Conservation (phyloP, 2,888 invertebrate genomes). For the Ommatoiulus sabulosus region DNA sequence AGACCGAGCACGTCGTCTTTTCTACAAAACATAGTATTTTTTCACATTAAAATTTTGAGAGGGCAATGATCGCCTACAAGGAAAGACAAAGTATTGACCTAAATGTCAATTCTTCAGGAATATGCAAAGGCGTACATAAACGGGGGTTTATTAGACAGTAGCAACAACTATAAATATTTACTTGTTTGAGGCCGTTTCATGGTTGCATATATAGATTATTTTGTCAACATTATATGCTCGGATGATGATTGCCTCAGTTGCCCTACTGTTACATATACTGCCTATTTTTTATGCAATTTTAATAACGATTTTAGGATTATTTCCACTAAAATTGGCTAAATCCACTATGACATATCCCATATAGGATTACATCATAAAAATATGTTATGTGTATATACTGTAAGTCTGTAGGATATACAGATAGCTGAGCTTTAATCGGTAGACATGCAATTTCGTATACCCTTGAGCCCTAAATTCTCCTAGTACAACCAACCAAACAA, state of each 20-base stretch:
- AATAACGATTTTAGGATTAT: neutral
- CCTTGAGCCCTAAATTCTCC: too few relatives aligned
- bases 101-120: conserved; percentile 12
- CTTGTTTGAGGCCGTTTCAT: neutral
- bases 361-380: neutral
- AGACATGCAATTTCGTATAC: too few relatives aligned
- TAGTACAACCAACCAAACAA: too few relatives aligned
- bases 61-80: conserved; percentile 27
- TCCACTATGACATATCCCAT: too few relatives aligned
- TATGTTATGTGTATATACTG: neutral
- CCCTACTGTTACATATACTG: neutral
- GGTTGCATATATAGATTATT: neutral
- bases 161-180: neutral
- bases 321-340: neutral
- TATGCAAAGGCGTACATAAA: neutral
- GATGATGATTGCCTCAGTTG: too few relatives aligned
- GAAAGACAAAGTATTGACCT: conserved; percentile 36
- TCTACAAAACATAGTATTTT: neutral
- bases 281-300: neutral
- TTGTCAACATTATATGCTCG: too few relatives aligned
- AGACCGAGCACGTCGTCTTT: neutral
- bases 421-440: neutral
- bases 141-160: neutral
- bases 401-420: neutral
- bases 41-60: neutral